Conservation (phyloP, 2,797 vertebrate genomes). For the Setipinna tenuifilis region DNA sequence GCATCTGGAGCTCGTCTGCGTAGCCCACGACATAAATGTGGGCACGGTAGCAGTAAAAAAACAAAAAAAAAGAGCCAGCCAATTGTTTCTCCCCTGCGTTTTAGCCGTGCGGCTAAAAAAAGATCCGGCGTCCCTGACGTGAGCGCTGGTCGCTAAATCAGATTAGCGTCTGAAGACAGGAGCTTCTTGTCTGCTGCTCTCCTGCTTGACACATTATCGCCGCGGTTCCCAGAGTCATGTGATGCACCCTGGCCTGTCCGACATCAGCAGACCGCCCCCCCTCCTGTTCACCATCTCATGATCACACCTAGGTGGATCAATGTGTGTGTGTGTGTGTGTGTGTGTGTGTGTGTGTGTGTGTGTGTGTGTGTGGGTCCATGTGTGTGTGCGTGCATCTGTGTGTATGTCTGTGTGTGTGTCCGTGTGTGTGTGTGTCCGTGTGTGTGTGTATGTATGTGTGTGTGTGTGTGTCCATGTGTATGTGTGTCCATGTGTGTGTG, state of each 20-base stretch:
- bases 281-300: conserved; percentile 62
- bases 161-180: conserved; percentile 71
- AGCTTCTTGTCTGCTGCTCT: conserved; percentile 64
- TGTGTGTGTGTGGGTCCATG: not conserved
- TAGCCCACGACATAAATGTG: conserved; percentile 64
- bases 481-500: no score
- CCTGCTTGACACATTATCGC: conserved; percentile 68
- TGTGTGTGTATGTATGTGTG: no score
- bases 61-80: conserved; percentile 1
- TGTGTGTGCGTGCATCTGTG: no score
- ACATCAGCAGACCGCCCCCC: conserved; percentile 52
- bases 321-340: no score
- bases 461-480: no score
- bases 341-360: not conserved
- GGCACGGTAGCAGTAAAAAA: conserved; percentile 66
- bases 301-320: conserved; percentile 53
- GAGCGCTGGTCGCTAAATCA: conserved; percentile 69
- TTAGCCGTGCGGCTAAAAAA: conserved; percentile 61
- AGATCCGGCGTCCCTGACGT: conserved; percentile 54
- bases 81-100: conserved; percentile 66
- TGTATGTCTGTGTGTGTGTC: no score
- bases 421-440: no score
- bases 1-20: conserved; percentile 55
- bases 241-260: conserved; percentile 54
- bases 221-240: conserved; percentile 71